phyloP scores from a whole-genome alignment of 2,888 invertebrate genomes.

The Geotrupes spiniger region DNA sequence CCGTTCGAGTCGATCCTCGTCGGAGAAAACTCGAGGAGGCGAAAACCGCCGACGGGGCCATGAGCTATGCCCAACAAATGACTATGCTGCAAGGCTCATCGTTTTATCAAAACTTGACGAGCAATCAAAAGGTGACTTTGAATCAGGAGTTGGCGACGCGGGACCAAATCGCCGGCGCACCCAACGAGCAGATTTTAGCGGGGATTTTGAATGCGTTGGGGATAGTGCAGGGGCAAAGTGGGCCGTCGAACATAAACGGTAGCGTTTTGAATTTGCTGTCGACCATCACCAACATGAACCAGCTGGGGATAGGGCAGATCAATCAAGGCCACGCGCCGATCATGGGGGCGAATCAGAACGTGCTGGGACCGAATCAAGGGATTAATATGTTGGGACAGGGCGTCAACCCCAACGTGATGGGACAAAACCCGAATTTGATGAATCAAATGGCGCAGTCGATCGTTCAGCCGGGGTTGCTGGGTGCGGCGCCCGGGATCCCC shows the following conservation, averaged over 20 bases:
- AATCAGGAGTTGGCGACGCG: slow-evolving; percentile 66
- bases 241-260: slow-evolving; percentile 33
- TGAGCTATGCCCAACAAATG: slow-evolving; percentile 59
- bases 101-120: slow-evolving; percentile 70
- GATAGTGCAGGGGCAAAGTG: slow-evolving; percentile 33
- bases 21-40: slow-evolving; percentile 41
- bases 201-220: slow-evolving; percentile 64
- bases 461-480: slow-evolving; percentile 54
- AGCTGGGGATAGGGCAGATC: slow-evolving; percentile 35
- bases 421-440: slow-evolving; percentile 50
- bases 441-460: slow-evolving; percentile 31
- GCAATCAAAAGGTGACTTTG: slow-evolving; percentile 68
- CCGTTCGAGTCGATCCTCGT: slow-evolving; percentile 45
- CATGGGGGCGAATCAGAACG: slow-evolving; percentile 18
- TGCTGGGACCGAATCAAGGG: slow-evolving; percentile 17
- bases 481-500: slow-evolving; percentile 53
- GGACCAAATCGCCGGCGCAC: slow-evolving; percentile 56
- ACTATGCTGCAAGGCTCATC: slow-evolving; percentile 65
- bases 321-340: slow-evolving; percentile 23
- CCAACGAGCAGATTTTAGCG: slow-evolving; percentile 59
- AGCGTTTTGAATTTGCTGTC: slow-evolving; percentile 47
- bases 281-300: slow-evolving; percentile 35
- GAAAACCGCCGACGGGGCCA: slow-evolving; percentile 35
- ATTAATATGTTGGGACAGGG: slow-evolving; percentile 49
- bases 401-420: slow-evolving; percentile 57